These are phyloP conservation scores for Cirrhinus molitorella DNA, from an alignment of 2,797 vertebrate genomes.

Conservation along the genomic window DNA sequence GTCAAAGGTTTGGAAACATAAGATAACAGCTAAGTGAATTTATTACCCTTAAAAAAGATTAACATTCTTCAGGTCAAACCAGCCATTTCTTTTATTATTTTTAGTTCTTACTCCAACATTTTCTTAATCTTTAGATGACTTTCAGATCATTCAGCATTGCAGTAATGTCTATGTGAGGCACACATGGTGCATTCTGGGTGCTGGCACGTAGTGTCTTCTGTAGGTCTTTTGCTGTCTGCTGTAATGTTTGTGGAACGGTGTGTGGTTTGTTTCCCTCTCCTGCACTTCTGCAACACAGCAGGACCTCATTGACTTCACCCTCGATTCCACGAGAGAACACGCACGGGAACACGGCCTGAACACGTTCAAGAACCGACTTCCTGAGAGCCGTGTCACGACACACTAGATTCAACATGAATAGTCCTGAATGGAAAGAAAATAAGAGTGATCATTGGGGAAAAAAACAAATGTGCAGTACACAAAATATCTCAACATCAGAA, in stretches of 20 bases:
- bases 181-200: slow-evolving; percentile 69
- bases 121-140: slow-evolving; percentile 74
- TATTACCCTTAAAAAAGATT: neutral
- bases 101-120: neutral
- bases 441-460: neutral
- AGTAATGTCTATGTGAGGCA: slow-evolving; percentile 79
- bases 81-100: neutral
- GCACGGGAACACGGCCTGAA: slow-evolving; percentile 71
- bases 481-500: neutral
- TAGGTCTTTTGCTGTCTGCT: slow-evolving; percentile 75
- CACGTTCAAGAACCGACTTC: slow-evolving; percentile 78
- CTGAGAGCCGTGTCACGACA: slow-evolving; percentile 87
- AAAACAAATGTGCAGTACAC: neutral
- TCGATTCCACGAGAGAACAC: slow-evolving; percentile 84
- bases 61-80: neutral
- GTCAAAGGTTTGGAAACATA: neutral
- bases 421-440: slow-evolving; percentile 68
- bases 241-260: slow-evolving; percentile 64
- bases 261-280: slow-evolving; percentile 45
- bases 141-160: slow-evolving; percentile 86
- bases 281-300: slow-evolving; percentile 80
- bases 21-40: neutral
- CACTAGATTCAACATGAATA: slow-evolving; percentile 93
- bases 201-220: slow-evolving; percentile 79
- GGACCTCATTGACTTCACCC: slow-evolving; percentile 92